Evolutionary conservation across 2,888 invertebrate genomes (phyloP), one percentile per base, ranked within the genome.

Genomic region (Ornithoptera alexandrae): DNA sequence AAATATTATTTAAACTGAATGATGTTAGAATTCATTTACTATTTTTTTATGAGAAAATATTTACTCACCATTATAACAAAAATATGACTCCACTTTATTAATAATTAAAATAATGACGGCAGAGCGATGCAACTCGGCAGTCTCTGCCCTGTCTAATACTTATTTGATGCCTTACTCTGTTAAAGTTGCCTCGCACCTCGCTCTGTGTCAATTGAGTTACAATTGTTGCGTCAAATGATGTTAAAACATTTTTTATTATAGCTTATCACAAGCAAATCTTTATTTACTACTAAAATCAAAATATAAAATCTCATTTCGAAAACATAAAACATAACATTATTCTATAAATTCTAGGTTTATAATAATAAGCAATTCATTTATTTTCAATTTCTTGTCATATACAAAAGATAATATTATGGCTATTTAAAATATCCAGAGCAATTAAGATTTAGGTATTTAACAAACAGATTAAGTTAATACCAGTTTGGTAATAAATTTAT

Each of bases 201-300:
- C 74, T 76, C 76, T 76, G 77, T 81, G 81, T 71, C 80, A 84
- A 86, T 84, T 85, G 78, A 76, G 77, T 75, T 77, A 82, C 79
- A 84, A 82, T 83, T 77, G 78, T 73, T 69, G 72, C 70, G 70
- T 72, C 68, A 70, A 72, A 69, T 69, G 65, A 67, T 61, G 57
- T 59, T 63, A 72, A 46, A 36, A 57, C 50, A 62, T 60, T 65
- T 68, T 69, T 36, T n/a, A 64, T 71, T 62, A 71, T 71, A 36
- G 10, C 15, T 64, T 69, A 70, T 72, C 66, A 70, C 62, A 36
- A 30, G 46, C 65, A 42, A 42, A 17, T 20, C 24, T 46, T 65
- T 59, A 59, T 59, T 39, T 65, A 56, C 18, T n/a, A 36, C 30
- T 36, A 30, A 30, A 30, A 57, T 6, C 8, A 20, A 20, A 18